A percentile compares a stretch with the other conserved stretches of the same genome.
Conservation (phyloP, 2,888 invertebrate genomes). For the Ochropacha duplaris region DNA sequence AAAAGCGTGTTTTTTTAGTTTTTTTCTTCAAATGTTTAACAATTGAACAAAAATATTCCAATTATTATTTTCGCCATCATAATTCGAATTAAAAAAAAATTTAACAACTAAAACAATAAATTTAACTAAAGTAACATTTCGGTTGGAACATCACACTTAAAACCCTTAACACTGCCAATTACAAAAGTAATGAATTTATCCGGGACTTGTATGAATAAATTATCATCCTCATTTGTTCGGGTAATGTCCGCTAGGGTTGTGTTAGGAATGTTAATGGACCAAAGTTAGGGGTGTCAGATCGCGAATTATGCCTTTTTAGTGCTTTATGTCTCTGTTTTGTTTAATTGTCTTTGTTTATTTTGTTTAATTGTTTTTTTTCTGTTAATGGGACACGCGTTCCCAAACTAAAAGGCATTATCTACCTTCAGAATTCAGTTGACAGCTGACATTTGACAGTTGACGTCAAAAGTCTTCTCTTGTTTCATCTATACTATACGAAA, state of each 20-base stretch:
- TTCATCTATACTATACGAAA: too few relatives aligned
- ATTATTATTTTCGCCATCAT: background rate
- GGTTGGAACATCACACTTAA: constrained; percentile 10
- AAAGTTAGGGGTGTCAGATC: constrained; percentile 1
- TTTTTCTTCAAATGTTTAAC: too few relatives aligned
- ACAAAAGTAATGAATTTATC: constrained; percentile 19
- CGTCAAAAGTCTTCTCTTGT: too few relatives aligned
- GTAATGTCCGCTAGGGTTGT: constrained; percentile 5
- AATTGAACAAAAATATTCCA: background rate
- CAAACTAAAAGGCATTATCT: too few relatives aligned
- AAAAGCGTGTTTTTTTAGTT: too few relatives aligned
- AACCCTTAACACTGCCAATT: constrained; percentile 14
- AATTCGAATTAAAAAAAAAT: background rate
- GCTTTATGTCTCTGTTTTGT: constrained; percentile 3
- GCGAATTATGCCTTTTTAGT: constrained; percentile 13
- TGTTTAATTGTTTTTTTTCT: background rate
- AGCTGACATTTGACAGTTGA: too few relatives aligned
- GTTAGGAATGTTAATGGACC: constrained; percentile 17
- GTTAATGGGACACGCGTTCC: too few relatives aligned
- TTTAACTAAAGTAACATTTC: constrained; percentile 9
- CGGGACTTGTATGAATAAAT: constrained; percentile 31
- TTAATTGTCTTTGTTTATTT: background rate
- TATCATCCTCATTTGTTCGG: constrained; percentile 23
- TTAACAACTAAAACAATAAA: background rate
- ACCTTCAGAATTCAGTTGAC: too few relatives aligned